Evolutionary conservation across 2,113 vertebrate species (phyloP), one percentile per base, ranked within the genome.

Genomic region (Leptosomus discolor): DNA sequence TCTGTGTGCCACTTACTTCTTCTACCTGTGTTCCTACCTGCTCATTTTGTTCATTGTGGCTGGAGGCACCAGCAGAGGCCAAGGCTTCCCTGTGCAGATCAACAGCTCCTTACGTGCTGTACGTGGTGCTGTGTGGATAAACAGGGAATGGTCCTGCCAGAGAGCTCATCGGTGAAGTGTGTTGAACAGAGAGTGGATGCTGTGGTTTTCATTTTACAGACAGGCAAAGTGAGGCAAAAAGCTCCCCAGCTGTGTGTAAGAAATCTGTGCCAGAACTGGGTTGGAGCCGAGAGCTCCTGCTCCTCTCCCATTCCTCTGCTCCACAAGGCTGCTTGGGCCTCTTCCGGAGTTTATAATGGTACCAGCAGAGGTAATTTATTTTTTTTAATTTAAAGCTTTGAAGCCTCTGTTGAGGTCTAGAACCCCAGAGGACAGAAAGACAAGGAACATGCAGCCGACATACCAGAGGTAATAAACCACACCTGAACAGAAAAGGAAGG

Each of bases 1-100:
- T 19, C 54, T 27, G 45, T 41, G 64, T 61, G 37, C 19, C 32
- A 18, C 36, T 29, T 11, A 5, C 26, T 15, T 23, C 51, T 43
- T n/a, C n/a, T 21, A 32, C 0, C 48, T 8, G 0, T 10, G 48
- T 39, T 60, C 32, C n/a, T 20, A 21, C 37, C 36, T 39, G 73
- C 80, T 78, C 3, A 0, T 41, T n/a, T 15, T 34, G 56, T 36
- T 48, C 2, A 3, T 1, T 63, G 50, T 57, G 73, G 56, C 78
- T 65, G 83, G n/a, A 75, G 83, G 64, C 36, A 68, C 3, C 61
- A 22, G 65, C 51, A 68, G 78, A 46, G 48, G 26, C 79, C 80
- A 27, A 43, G 82, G 71, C 23, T 76, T 92, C 68, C 58, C 61
- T 15, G 36, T 12, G 5, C 1, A 2, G 58, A 61, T 12, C 1